These are phyloP conservation scores for Zosterops hypoxanthus DNA, from an alignment of 2,113 vertebrate species.

Conservation along the genomic window DNA sequence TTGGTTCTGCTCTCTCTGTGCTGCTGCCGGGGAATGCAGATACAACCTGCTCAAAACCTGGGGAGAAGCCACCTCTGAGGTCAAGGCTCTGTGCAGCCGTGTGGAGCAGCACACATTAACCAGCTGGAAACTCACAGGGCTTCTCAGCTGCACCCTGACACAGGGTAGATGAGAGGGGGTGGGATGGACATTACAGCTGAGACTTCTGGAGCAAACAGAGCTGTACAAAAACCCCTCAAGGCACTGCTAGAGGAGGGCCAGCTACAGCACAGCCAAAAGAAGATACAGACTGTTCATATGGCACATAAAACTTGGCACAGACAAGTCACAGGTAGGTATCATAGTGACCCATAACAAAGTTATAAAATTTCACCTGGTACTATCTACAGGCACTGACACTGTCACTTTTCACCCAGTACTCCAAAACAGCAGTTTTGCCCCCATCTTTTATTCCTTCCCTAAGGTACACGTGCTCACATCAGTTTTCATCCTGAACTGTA, in stretches of 20 bases:
- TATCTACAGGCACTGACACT: accelerated
- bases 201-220: not conserved
- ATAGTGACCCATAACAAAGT: not conserved
- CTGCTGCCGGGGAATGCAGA: not conserved
- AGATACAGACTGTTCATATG: not conserved
- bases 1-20: accelerated
- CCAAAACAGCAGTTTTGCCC: not conserved
- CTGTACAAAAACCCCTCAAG: not conserved
- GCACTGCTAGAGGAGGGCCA: not conserved
- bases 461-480: not conserved
- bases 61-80: not conserved
- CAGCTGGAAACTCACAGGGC: not conserved
- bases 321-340: not conserved
- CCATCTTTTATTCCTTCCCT: not conserved
- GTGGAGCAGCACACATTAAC: not conserved
- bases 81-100: not conserved
- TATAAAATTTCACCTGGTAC: not conserved
- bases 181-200: accelerated
- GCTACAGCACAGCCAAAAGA: not conserved
- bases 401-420: not conserved
- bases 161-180: not conserved
- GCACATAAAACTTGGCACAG: not conserved
- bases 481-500: not conserved
- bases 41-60: not conserved
- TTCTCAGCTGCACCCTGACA: not conserved